Base-by-base conservation (phyloP, 2,113 vertebrate species). In the Charadrius vociferus region DNA sequence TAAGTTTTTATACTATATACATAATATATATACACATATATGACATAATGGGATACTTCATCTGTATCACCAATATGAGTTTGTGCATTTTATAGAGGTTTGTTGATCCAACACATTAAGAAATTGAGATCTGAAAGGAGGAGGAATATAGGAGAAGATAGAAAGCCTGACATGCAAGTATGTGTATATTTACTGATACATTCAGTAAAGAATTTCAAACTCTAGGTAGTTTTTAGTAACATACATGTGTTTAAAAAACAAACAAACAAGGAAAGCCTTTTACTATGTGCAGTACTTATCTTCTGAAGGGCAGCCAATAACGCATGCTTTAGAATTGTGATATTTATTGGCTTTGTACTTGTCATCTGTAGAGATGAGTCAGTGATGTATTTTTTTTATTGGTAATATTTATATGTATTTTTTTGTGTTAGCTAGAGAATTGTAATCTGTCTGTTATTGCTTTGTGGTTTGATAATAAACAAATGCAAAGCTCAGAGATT, bases 331-430 rank as follows among this genome's bases (percentile, higher is more conserved):
- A 97, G 88, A 96, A 95, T 72, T 92, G 59, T 61, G 5, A 9
- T 98, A 90, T 98, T 96, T 95, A 88, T 93, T 96, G 32, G 84
- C 59, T 95, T 87, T 97, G 55, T 96, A 89, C 55, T 91, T 94
- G 36, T n/a, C 36, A 37, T 67, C 32, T 79, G 52, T 90, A 87
- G 79, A 79, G 37, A 73, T 84, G 62, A 73, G 34, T 73, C 53
- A 74, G 26, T 66, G 29, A 86, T 88, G 37, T 58, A 24, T 78
- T 53, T 97, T 91, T 94, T 94, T 86, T 70, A 93, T 73, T 93
- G 84, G 49, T 81, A 72, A 55, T 90, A 62, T 81, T 91, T 91
- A 32, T 73, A 55, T 70, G 17, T 53, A 49, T 43, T 96, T 91
- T 83, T 77, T 13, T 91, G 49, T 55, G 61, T 71, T 90, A 94